phyloP scores from a whole-genome alignment of 2,888 invertebrate species.

The Agrochola lychnidis region DNA sequence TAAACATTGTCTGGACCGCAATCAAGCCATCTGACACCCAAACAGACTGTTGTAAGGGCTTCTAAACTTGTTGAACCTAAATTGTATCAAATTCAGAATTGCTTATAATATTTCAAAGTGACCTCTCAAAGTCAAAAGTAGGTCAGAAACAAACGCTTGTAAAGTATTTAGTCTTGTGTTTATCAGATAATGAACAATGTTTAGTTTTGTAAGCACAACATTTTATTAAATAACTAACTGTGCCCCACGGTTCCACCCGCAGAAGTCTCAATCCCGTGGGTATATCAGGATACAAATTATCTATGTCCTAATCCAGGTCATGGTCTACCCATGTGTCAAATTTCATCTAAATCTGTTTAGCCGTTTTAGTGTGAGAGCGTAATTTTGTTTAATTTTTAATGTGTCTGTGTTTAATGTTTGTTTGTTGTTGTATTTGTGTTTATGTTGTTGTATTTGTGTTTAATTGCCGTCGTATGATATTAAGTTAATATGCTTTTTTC shows the following conservation, averaged over 20 bases:
- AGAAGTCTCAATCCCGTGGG: too few species aligned
- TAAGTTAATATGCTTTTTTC: not conserved
- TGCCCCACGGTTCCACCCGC: too few species aligned
- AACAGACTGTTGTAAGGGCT: constrained; percentile 27
- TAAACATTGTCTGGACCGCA: constrained; percentile 29
- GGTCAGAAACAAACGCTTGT: constrained; percentile 26
- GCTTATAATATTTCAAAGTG: constrained; percentile 27
- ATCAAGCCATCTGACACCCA: constrained; percentile 44
- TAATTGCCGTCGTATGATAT: not conserved
- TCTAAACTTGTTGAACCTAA: constrained; percentile 27
- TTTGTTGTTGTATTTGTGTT: not conserved
- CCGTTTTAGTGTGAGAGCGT: too few species aligned
- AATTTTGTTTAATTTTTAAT: too few species aligned
- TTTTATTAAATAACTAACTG: not conserved
- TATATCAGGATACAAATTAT: too few species aligned
- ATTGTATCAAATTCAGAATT: constrained; percentile 34
- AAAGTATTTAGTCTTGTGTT: constrained; percentile 12
- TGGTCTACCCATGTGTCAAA: too few species aligned
- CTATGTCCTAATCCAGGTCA: too few species aligned
- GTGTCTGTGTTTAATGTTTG: not conserved
- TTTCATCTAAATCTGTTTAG: too few species aligned
- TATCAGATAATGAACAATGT: constrained; percentile 1
- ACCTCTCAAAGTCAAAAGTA: constrained; percentile 26
- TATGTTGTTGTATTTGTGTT: not conserved
- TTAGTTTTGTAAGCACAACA: not conserved